phyloP scores from a whole-genome alignment of 2,113 vertebrate genomes.

The Cheilinus undulatus region DNA sequence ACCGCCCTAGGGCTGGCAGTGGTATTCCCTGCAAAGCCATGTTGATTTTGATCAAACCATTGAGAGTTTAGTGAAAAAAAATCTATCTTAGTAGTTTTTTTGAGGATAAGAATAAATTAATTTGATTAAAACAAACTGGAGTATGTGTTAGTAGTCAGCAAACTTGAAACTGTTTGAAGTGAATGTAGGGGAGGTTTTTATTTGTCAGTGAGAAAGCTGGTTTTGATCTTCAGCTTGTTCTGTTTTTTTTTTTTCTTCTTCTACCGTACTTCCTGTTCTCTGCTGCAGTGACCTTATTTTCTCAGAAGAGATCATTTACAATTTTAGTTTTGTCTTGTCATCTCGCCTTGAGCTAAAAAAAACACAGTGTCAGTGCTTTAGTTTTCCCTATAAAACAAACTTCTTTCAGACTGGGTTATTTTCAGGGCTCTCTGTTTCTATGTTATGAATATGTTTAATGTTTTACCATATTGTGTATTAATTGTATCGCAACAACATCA shows the following conservation, averaged over 20 bases:
- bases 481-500: no score
- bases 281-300: constrained; percentile 14
- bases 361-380: not conserved
- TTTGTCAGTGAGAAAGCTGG: not conserved
- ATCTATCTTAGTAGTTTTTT: no score
- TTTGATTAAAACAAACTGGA: not conserved
- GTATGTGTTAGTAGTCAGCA: not conserved
- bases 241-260: not conserved
- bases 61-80: no score
- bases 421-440: no score
- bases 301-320: constrained; percentile 15
- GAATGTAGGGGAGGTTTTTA: not conserved
- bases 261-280: constrained; percentile 21
- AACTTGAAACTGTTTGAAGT: not conserved
- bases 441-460: no score
- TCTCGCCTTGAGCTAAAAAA: constrained; percentile 2
- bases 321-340: constrained; percentile 5
- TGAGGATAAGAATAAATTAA: not conserved
- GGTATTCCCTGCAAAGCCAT: no score
- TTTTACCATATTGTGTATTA: no score
- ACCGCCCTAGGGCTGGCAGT: no score
- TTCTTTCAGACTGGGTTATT: not conserved
- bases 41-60: no score
- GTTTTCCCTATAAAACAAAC: not conserved
- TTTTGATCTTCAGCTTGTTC: constrained; percentile 4